phyloP scores from a whole-genome alignment of 2,888 invertebrate species.

The Synanthedon formicaeformis region DNA sequence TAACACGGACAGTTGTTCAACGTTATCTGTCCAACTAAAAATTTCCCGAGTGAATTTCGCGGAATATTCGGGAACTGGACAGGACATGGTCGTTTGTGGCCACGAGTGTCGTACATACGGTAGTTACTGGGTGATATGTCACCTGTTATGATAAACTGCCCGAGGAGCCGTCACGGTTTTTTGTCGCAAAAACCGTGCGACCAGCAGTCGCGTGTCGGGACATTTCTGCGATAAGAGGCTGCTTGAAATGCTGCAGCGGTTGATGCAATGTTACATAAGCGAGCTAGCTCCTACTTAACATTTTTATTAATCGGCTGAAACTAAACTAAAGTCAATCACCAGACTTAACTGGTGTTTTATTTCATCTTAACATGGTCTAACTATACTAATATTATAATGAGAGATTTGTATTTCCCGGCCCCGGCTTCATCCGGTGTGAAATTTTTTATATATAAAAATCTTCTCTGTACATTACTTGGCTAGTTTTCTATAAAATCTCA shows the following conservation, averaged over 20 bases:
- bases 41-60: conserved; percentile 14
- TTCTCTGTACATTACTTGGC: too few relatives aligned
- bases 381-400: too few relatives aligned
- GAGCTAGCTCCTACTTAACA: too few relatives aligned
- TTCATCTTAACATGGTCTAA: too few relatives aligned
- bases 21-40: conserved; percentile 33
- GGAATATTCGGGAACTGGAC: conserved; percentile 13
- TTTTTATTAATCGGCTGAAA: too few relatives aligned
- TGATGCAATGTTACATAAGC: background rate
- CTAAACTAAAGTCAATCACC: too few relatives aligned
- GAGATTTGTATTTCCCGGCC: too few relatives aligned
- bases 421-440: too few relatives aligned
- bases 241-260: background rate
- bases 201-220: background rate
- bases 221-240: background rate
- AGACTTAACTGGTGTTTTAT: too few relatives aligned
- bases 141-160: conserved; percentile 35
- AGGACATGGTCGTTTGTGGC: conserved; percentile 3
- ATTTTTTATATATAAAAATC: too few relatives aligned
- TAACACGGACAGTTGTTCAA: conserved; percentile 27
- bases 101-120: conserved; percentile 18
- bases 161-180: conserved; percentile 16
- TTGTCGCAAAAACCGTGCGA: background rate
- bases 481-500: too few relatives aligned
- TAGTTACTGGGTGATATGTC: conserved; percentile 22